Conservation (phyloP, 2,888 invertebrate species). For the Caenorhabditis zanzibari region DNA sequence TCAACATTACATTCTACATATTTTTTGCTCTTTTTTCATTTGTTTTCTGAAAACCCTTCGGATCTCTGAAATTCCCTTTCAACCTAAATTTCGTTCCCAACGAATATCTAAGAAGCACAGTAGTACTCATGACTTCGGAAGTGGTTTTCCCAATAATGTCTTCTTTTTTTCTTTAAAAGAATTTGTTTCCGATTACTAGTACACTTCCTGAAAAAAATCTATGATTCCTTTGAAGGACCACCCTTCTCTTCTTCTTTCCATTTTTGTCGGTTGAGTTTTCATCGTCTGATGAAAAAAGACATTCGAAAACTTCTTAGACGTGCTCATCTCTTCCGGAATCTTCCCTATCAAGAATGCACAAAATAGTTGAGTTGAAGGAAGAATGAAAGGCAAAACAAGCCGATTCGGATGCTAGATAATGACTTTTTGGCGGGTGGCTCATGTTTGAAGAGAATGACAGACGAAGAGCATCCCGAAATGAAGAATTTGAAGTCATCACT, state of each 20-base stretch:
- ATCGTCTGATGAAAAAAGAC: constrained; percentile 3
- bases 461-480: background rate
- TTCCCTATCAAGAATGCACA: constrained; percentile 21
- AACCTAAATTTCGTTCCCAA: background rate
- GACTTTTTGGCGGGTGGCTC: constrained; percentile 30
- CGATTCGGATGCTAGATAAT: constrained; percentile 31
- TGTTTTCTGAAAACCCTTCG: background rate
- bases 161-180: background rate
- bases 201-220: constrained; percentile 14
- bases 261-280: background rate
- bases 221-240: background rate
- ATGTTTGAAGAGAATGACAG: background rate
- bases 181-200: constrained; percentile 19
- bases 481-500: background rate
- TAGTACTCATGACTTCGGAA: constrained; percentile 1
- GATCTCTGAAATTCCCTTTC: background rate
- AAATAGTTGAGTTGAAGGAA: constrained; percentile 11
- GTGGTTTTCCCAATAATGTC: background rate
- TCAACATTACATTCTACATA: background rate
- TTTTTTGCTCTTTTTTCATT: background rate
- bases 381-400: constrained; percentile 36
- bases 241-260: background rate
- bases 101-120: background rate
- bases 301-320: background rate
- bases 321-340: constrained; percentile 4